Percentiles rank a stretch among this genome's conserved stretches.
Evolutionary conservation across 2,888 invertebrate genomes (phyloP).

Genomic region (Thecophora atra): DNA sequence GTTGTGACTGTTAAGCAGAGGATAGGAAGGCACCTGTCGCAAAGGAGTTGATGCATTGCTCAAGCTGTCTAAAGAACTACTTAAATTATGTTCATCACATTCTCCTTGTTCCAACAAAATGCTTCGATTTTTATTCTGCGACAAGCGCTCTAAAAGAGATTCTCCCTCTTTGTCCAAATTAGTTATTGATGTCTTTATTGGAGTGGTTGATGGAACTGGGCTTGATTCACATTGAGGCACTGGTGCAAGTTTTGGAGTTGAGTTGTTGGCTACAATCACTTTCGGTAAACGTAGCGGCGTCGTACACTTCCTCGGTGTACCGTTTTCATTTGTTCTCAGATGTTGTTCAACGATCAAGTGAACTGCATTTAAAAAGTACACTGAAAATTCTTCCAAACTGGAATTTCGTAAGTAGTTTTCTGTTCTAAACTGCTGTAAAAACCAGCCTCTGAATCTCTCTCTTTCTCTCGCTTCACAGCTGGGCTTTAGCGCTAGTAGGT

Average conservation of each 20-base stretch:
- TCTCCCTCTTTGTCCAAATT: neutral
- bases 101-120: conserved; percentile 10
- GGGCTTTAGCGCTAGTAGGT: conserved; percentile 32
- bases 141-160: neutral
- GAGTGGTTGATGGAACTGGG: no score
- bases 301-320: conserved; percentile 51
- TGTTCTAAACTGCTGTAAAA: conserved; percentile 46
- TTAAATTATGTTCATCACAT: conserved; percentile 20
- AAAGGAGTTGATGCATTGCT: conserved; percentile 47
- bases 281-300: conserved; percentile 46
- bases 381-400: conserved; percentile 68
- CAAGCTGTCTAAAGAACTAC: conserved; percentile 33
- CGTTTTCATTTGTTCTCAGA: conserved; percentile 50
- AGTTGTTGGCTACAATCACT: conserved; percentile 13
- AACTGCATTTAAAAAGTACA: conserved; percentile 70
- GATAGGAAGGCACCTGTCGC: conserved; percentile 38
- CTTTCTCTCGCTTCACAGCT: no score
- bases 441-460: conserved; percentile 49
- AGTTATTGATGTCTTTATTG: neutral
- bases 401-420: conserved; percentile 38
- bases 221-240: neutral
- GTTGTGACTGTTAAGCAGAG: conserved; percentile 38
- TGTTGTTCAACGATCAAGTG: conserved; percentile 70
- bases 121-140: neutral
- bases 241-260: conserved; percentile 1